A percentile compares a stretch with the other conserved stretches of the same genome.
phyloP scores from a whole-genome alignment of 1,140 invertebrate species.

The Rhynchophorus ferrugineus region DNA sequence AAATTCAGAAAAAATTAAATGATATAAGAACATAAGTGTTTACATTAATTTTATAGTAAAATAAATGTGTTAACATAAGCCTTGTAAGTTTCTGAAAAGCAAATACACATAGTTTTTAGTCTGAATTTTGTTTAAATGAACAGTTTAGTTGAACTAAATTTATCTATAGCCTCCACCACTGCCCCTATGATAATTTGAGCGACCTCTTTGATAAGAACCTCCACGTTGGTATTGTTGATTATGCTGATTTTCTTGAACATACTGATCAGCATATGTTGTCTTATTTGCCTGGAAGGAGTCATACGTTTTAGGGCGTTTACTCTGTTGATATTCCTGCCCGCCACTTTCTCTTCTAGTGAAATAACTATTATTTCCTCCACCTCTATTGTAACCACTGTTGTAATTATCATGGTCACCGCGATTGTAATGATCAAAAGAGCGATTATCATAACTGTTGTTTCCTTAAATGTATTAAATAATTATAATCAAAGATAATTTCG shows the following conservation, averaged over 20 bases:
- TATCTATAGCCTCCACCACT: constrained; percentile 28
- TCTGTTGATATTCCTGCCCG: constrained; percentile 29
- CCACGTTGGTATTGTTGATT: constrained; percentile 36
- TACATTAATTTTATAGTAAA: too few relatives aligned
- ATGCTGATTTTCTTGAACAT: constrained; percentile 37
- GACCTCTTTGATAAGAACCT: constrained; percentile 25
- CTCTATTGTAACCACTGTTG: constrained; percentile 6
- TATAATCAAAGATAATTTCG: too few relatives aligned
- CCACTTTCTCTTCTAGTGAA: constrained; percentile 29
- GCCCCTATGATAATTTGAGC: constrained; percentile 39
- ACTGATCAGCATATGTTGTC: constrained; percentile 38
- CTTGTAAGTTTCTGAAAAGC: too few relatives aligned
- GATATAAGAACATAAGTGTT: too few relatives aligned
- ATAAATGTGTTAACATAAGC: too few relatives aligned
- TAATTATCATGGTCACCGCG: constrained; percentile 16
- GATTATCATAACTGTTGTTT: constrained; percentile 12
- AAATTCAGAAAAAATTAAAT: too few relatives aligned
- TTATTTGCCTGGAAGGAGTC: constrained; percentile 36
- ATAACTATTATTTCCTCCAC: constrained; percentile 26
- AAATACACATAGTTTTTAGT: too few relatives aligned
- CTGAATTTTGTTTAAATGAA: too few relatives aligned
- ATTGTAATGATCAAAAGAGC: constrained; percentile 5
- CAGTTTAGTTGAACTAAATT: too few relatives aligned
- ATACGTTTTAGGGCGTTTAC: constrained; percentile 36
- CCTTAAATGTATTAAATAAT: background rate